Base-by-base conservation (phyloP, 30 jellyfish, hydroid and myxozoan genomes). In the Sanderia malayensis region DNA sequence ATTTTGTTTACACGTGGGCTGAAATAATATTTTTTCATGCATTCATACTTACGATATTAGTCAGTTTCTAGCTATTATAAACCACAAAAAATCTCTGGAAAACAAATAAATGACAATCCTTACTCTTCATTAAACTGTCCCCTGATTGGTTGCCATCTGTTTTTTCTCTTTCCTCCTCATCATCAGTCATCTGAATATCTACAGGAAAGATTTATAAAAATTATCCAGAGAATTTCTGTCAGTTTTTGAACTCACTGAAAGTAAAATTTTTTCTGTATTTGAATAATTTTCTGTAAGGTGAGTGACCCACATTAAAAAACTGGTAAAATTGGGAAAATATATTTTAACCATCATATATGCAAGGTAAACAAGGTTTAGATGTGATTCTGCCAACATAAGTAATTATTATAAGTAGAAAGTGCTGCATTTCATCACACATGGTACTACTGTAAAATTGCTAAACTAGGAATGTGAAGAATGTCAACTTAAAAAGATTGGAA, bases 361-460 rank as follows among this genome's bases (percentile, higher is more conserved):
- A 37, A 4, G 52, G 52, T 13, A 37, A 37, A 37, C 52, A 37
- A 37, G 52, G 52, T 37, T 37, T 37, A 37, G 52, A 37, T 37
- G 52, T 37, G 52, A 37, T 37, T 37, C 52, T 37, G 6, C 52
- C 52, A 37, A 37, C 52, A 37, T 37, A 37, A 37, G 52, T 37
- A 37, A 37, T 37, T 37, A 37, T 37, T 37, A 37, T 37, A 37
- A 37, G 52, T 37, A 37, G 13, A 37, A 37, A 37, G 52, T 37
- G 52, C 52, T 37, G 52, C 52, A 37, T 37, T 37, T 37, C 52
- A 37, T 37, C 52, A 37, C 52, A 37, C 52, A 37, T 37, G 52
- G 52, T 37, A 37, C 6, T 37, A 37, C 52, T 37, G 52, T 37
- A 37, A 37, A 37, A 37, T 37, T 37, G 52, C 52, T 37, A 37